These are phyloP conservation scores for Oncorhynchus tshawytscha DNA, from an alignment of 2,113 vertebrate genomes.

Conservation along the genomic window DNA sequence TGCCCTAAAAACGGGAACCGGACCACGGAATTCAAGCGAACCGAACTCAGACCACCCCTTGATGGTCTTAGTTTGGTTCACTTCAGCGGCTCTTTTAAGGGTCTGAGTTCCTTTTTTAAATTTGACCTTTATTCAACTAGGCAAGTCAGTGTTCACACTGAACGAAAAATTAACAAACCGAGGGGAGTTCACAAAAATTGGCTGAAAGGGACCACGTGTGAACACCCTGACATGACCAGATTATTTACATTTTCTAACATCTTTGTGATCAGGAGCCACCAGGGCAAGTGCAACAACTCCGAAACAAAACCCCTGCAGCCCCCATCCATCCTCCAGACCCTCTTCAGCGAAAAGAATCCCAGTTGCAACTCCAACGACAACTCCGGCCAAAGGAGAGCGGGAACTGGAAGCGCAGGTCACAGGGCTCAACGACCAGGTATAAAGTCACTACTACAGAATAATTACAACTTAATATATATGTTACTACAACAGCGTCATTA, in stretches of 20 bases:
- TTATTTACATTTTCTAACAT: not conserved
- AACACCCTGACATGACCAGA: no score
- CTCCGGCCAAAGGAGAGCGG: conserved; percentile 91
- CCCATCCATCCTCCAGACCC: conserved; percentile 94
- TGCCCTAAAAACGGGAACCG: no score
- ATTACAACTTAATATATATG: not conserved
- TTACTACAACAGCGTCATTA: not conserved
- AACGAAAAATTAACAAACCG: no score
- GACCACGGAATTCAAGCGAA: no score
- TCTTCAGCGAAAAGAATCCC: conserved; percentile 96
- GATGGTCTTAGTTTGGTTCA: no score
- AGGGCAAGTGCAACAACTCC: conserved; percentile 84
- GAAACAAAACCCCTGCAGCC: conserved; percentile 70
- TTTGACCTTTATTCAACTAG: no score
- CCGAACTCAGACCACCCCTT: no score
- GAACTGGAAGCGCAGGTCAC: conserved; percentile 96
- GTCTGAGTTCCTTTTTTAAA: no score
- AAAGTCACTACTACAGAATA: conserved; percentile 17
- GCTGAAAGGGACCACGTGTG: no score
- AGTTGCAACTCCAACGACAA: conserved; percentile 56
- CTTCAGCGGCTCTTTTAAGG: no score
- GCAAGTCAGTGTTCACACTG: no score
- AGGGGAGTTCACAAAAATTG: no score
- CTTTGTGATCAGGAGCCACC: conserved; percentile 81
- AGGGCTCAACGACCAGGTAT: conserved; percentile 93